phyloP scores from a whole-genome alignment of 2,113 vertebrate species.

The Fukomys damarensis region DNA sequence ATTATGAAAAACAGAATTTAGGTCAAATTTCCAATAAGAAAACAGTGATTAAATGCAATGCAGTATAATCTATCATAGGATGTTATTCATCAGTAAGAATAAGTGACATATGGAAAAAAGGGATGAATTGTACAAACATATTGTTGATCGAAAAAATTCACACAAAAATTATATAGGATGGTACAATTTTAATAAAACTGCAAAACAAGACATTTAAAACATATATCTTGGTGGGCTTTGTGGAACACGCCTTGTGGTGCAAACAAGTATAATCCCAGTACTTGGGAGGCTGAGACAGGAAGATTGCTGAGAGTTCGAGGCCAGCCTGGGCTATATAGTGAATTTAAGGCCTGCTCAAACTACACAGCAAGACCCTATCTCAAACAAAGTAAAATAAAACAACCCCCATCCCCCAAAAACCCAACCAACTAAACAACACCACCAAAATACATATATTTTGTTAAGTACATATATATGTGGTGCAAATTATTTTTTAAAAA shows the following conservation, averaged over 20 bases:
- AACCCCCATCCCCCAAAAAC: too few species aligned
- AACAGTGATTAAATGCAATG: background rate
- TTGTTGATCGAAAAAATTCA: background rate
- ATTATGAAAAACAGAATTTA: background rate
- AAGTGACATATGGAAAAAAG: background rate
- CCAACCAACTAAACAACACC: background rate
- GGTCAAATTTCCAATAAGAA: background rate
- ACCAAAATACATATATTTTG: background rate
- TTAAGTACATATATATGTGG: background rate
- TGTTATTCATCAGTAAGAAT: background rate
- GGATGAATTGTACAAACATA: background rate
- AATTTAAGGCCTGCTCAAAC: background rate
- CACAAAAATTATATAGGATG: background rate
- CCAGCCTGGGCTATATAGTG: too few species aligned
- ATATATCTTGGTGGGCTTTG: background rate
- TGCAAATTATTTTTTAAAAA: background rate
- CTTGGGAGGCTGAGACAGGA: background rate
- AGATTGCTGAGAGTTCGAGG: background rate
- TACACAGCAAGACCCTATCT: background rate
- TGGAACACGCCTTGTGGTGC: background rate
- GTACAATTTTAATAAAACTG: background rate
- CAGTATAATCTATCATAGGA: background rate
- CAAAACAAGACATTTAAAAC: background rate
- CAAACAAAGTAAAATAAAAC: background rate
- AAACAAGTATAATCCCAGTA: background rate